phyloP scores from a whole-genome alignment of 2,797 vertebrate species.

The Thalassophryne amazonica region DNA sequence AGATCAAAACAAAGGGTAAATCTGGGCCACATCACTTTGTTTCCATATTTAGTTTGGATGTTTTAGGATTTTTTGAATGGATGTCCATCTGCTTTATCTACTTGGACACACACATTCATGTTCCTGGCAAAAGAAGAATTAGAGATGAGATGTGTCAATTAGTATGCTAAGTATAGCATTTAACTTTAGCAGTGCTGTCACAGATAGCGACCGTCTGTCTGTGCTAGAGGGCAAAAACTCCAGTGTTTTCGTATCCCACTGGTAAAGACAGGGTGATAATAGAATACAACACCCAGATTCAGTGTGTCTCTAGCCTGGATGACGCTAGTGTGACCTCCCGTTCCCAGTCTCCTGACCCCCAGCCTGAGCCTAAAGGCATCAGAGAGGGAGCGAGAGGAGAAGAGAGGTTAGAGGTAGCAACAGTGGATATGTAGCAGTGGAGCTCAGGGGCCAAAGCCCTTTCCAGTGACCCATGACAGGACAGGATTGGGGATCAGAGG shows the following conservation, averaged over 20 bases:
- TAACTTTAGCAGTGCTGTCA: slow-evolving; percentile 60
- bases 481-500: slow-evolving; percentile 87
- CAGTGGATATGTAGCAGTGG: slow-evolving; percentile 75
- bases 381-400: slow-evolving; percentile 61
- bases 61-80: slow-evolving; percentile 57
- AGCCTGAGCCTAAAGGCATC: slow-evolving; percentile 79
- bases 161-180: slow-evolving; percentile 68
- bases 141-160: slow-evolving; percentile 75
- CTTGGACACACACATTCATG: slow-evolving; percentile 62
- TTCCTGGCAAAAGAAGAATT: slow-evolving; percentile 59
- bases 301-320: slow-evolving; percentile 85
- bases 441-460: slow-evolving; percentile 79
- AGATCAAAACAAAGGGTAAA: slow-evolving; percentile 70
- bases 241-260: slow-evolving; percentile 76
- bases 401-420: slow-evolving; percentile 66
- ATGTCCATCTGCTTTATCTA: slow-evolving; percentile 56
- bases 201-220: slow-evolving; percentile 52
- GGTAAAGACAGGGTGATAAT: slow-evolving; percentile 85
- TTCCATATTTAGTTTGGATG: slow-evolving; percentile 41
- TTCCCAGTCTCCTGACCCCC: slow-evolving; percentile 88
- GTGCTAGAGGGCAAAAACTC: slow-evolving; percentile 64
- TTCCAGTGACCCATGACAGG: slow-evolving; percentile 91
- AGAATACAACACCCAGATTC: slow-evolving; percentile 89
- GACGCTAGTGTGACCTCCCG: slow-evolving; percentile 85
- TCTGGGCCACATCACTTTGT: slow-evolving; percentile 63